Evolutionary conservation across 2,888 invertebrate species (phyloP).

Genomic region (Ennomos quercinarius): DNA sequence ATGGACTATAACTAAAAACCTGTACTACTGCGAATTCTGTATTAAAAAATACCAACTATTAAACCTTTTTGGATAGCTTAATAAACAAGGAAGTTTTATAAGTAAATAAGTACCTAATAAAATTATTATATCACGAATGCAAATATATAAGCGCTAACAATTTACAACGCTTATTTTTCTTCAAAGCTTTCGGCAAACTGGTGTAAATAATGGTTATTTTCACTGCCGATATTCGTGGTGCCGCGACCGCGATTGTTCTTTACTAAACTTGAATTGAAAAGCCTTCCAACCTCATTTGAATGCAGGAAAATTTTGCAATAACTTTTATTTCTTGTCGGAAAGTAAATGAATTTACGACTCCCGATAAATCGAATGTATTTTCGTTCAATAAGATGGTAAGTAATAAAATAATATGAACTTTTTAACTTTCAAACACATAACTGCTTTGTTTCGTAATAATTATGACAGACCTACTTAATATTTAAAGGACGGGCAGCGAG

Average conservation of each 20-base stretch:
- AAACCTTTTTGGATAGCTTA: too few relatives aligned
- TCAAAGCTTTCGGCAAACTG: too few relatives aligned
- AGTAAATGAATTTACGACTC: conserved; percentile 76
- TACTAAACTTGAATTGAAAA: conserved; percentile 77
- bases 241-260: conserved; percentile 62
- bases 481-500: too few relatives aligned
- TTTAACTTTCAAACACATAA: conserved; percentile 40
- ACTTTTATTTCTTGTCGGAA: conserved; percentile 75
- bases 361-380: conserved; percentile 64
- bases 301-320: conserved; percentile 76
- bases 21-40: too few relatives aligned
- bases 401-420: conserved; percentile 39
- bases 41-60: too few relatives aligned
- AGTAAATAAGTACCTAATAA: too few relatives aligned
- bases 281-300: conserved; percentile 74
- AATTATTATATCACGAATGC: too few relatives aligned
- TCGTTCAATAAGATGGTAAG: conserved; percentile 45
- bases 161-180: too few relatives aligned
- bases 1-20: too few relatives aligned
- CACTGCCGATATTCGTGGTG: conserved; percentile 51
- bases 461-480: too few relatives aligned
- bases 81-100: too few relatives aligned
- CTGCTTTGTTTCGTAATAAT: background rate
- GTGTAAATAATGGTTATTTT: conserved; percentile 57
- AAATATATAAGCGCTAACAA: too few relatives aligned